These are phyloP conservation scores for Cherax destructor DNA, from an alignment of 1,140 invertebrate genomes.

Conservation along the genomic window DNA sequence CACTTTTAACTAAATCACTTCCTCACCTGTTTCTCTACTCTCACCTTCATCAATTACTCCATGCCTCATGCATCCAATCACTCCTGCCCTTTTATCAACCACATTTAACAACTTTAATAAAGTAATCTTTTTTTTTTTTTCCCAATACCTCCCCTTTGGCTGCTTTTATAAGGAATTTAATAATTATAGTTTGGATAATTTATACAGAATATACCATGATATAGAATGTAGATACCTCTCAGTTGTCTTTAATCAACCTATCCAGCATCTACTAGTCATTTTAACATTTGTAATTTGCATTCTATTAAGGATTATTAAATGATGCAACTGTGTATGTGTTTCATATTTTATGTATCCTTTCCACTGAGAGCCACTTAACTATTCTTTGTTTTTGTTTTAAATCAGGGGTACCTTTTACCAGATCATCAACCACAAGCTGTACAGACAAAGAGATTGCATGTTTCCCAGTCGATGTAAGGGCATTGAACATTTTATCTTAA, in stretches of 20 bases:
- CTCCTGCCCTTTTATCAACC: too few species aligned
- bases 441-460: slow-evolving; percentile 89
- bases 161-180: background rate
- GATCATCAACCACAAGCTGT: slow-evolving; percentile 87
- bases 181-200: background rate
- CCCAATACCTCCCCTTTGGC: background rate
- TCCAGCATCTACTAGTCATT: background rate
- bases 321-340: background rate
- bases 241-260: background rate
- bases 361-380: background rate
- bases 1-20: too few species aligned
- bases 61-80: too few species aligned
- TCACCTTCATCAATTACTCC: too few species aligned
- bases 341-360: background rate
- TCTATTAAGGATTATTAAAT: background rate
- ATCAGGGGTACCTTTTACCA: slow-evolving; percentile 88
- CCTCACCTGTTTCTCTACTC: too few species aligned
- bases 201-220: too few species aligned
- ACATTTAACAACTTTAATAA: too few species aligned
- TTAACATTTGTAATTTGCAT: background rate
- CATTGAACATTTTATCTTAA: slow-evolving; percentile 89
- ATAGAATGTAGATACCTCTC: background rate
- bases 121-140: too few species aligned
- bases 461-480: slow-evolving; percentile 94
- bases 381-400: slow-evolving; percentile 70